phyloP scores from a whole-genome alignment of 2,888 invertebrate species.

The Meliscaeva auricollis region DNA sequence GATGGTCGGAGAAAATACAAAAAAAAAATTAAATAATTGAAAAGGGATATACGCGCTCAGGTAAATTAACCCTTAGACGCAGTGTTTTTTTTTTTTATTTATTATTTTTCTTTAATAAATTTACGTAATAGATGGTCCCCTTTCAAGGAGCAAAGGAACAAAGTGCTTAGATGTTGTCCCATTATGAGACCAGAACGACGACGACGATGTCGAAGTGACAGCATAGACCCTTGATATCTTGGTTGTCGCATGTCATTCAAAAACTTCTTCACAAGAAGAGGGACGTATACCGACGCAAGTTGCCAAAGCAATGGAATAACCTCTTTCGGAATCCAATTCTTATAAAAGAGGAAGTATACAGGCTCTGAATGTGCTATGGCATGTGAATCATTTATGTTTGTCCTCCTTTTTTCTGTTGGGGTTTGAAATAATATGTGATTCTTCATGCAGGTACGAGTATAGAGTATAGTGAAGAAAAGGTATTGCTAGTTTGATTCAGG shows the following conservation, averaged over 20 bases:
- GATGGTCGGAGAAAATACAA: constrained; percentile 40
- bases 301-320: constrained; percentile 50
- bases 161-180: constrained; percentile 65
- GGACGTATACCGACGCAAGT: constrained; percentile 28
- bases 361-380: constrained; percentile 1
- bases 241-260: constrained; percentile 76
- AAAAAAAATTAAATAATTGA: constrained; percentile 28
- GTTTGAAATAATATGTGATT: constrained; percentile 14
- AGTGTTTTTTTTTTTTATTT: constrained; percentile 45
- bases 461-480: constrained; percentile 30
- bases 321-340: constrained; percentile 36
- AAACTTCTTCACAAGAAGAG: constrained; percentile 58
- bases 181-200: constrained; percentile 45
- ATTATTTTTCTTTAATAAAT: constrained; percentile 17
- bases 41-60: constrained; percentile 63
- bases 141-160: constrained; percentile 59
- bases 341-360: constrained; percentile 38
- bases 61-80: constrained; percentile 72
- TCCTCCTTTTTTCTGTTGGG: constrained; percentile 12
- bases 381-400: background rate
- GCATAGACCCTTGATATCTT: constrained; percentile 73
- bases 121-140: constrained; percentile 57
- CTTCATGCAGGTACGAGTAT: constrained; percentile 49
- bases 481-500: constrained; percentile 42
- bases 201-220: constrained; percentile 65